Base-by-base conservation (phyloP, 2,888 invertebrate species). In the Toxonevra muliebris region DNA sequence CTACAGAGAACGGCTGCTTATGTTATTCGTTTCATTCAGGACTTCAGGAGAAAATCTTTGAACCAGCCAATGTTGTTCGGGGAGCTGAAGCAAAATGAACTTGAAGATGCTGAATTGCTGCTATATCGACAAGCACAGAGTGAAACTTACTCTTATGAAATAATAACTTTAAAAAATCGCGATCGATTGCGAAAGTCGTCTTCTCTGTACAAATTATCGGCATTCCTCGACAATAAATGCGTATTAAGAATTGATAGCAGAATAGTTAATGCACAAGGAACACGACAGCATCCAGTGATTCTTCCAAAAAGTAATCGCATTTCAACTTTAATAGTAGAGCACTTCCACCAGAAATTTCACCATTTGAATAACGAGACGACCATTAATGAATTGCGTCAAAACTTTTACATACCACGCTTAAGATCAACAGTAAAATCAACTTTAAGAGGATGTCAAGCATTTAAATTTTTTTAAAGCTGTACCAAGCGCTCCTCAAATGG, bases 371-470 rank as follows among this genome's bases (percentile, higher is more conserved):
- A 64, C 19, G 71, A 71, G 58, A 71, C 69, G 1, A 66, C 63
- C 5, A 65, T 68, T 20, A 70, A 71, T 11, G 73, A 73, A 55
- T 45, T 71, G n/a, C 59, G 71, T 0, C 69, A 69, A 66, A 58
- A 52, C 5, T 68, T 60, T 13, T 68, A 71, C 41, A 68, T 71
- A 53, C 54, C 68, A 10, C 61, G 58, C 52, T 11, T 73, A 19
- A 13, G 70, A 60, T 54, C 64, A 1, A 61, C 60, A n/a, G 61
- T 62, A 4, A 69, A 71, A 45, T 60, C 64, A 50, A 52, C 42
- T 13, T 30, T 63, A 11, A 68, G 66, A 67, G 42, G 40, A 5
- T 71, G 69, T 19, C 69, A 69, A 54, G 30, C 40, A 10, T 74
- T 69, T 19, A 72, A 71, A 68, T 60, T 73, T 57, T 61, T 50